Evolutionary conservation across 2,888 invertebrate species (phyloP).

Genomic region (Conistra vaccinii): DNA sequence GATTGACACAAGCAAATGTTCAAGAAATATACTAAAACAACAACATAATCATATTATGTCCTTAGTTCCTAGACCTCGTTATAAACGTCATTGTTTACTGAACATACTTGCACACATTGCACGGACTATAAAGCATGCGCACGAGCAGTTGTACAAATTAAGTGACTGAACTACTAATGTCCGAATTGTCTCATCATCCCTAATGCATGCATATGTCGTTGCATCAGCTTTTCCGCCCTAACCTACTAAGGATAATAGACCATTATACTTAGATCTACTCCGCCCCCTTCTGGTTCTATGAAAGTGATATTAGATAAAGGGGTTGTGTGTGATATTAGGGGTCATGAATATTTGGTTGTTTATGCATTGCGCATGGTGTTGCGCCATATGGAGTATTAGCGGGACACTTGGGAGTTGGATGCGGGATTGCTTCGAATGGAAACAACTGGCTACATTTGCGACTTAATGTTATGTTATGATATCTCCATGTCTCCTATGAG

Average conservation of each 20-base stretch:
- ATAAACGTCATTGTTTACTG: conserved; percentile 27
- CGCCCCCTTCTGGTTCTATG: conserved; percentile 38
- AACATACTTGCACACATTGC: conserved; percentile 34
- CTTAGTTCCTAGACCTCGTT: conserved; percentile 17
- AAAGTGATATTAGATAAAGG: conserved; percentile 18
- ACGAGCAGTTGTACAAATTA: conserved; percentile 86
- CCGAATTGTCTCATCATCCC: conserved; percentile 86
- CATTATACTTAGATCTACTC: conserved; percentile 71
- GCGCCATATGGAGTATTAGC: conserved; percentile 90
- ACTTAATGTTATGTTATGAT: conserved; percentile 49
- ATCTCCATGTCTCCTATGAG: conserved; percentile 11
- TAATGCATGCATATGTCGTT: conserved; percentile 90
- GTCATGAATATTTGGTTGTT: conserved; percentile 78
- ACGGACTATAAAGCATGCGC: conserved; percentile 53
- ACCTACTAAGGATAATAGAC: conserved; percentile 81
- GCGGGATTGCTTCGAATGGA: conserved; percentile 83
- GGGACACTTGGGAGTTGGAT: conserved; percentile 87
- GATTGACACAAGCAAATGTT: background rate
- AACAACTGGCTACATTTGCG: conserved; percentile 87
- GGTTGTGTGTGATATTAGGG: conserved; percentile 60
- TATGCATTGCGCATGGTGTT: conserved; percentile 82
- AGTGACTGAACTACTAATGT: conserved; percentile 81
- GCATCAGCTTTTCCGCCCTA: conserved; percentile 87
- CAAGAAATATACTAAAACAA: background rate
- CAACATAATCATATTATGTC: background rate